Base-by-base conservation (phyloP, 2,888 invertebrate genomes). In the Atrina japonica region DNA sequence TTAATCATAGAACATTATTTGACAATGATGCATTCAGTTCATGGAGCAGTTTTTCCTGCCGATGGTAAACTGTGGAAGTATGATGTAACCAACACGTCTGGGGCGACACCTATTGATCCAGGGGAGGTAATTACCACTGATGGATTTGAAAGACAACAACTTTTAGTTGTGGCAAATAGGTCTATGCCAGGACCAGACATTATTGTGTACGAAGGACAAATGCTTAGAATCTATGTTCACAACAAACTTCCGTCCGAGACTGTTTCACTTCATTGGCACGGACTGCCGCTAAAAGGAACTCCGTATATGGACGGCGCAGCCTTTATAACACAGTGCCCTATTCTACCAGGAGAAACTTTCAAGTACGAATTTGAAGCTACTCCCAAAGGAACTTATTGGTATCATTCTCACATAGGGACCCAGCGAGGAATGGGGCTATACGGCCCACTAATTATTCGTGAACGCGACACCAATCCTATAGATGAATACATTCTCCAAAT, bases 201-300 rank as follows among this genome's bases (percentile, higher is more conserved):
- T 11, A 82, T 84, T 49, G 87, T 88, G 3, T 84, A 79, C 64
- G 80, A 86, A 71, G 84, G 83, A 5, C 86, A 86, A 64, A 81
- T 60, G 1, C 79, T 86, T 3, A 73, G 75, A 30, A 76, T 86
- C 2, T 77, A 82, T 60, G 85, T 86, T 16, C 77, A 68, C n/a
- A 88, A 88, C 73, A 47, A 75, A 3, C 64, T 88, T 14, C 63
- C 59, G 3, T 77, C 78, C 3, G 77, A 82, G 1, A 73, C 77
- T 3, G 65, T 83, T 6, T 80, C 85, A 7, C 70, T 88, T 7
- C 88, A 88, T 74, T 88, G 86, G 83, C 85, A 86, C 59, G 86
- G 86, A 1, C 66, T 85, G 11, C 75, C 72, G n/a, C 81, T 83
- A 70, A 25, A 16, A 3, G 76, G 71, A 7, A 81, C 78, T 5